Evolutionary conservation across 2,113 vertebrate genomes (phyloP).

Genomic region (Hylia prasina): DNA sequence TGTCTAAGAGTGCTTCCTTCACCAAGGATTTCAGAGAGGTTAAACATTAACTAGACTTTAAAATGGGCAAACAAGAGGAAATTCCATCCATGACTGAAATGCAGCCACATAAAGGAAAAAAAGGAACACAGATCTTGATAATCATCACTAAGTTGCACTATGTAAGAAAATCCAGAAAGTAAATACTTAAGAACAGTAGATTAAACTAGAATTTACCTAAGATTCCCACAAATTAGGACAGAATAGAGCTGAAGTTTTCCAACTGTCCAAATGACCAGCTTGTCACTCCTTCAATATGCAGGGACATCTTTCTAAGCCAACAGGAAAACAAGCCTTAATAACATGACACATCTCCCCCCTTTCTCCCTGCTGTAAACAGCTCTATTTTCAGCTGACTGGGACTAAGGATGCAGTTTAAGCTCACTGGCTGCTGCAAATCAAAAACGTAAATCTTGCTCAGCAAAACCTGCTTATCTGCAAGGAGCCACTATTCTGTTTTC

Average conservation of each 20-base stretch:
- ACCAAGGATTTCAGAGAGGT: not conserved
- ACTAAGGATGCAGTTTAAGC: not conserved
- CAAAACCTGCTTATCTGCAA: not conserved
- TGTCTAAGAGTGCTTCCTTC: not conserved
- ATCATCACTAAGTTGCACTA: not conserved
- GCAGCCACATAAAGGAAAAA: not conserved
- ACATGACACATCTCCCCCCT: not conserved
- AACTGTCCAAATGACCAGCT: not conserved
- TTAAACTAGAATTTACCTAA: not conserved
- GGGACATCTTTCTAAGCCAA: not conserved
- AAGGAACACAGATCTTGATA: not conserved
- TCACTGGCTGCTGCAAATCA: not conserved
- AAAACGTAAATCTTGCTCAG: not conserved
- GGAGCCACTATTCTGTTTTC: not conserved
- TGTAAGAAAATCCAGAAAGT: not conserved
- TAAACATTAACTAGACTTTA: not conserved
- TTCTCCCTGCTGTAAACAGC: not conserved
- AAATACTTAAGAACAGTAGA: not conserved
- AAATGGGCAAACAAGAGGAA: not conserved
- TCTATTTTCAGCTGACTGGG: not conserved
- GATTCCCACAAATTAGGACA: not conserved
- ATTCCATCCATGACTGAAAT: not conserved
- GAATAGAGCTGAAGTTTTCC: not conserved
- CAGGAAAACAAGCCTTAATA: not conserved
- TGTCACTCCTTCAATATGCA: not conserved